Evolutionary conservation across 2,113 vertebrate species (phyloP), one percentile per base, ranked within the genome.

Genomic region (Psettodes erumei): DNA sequence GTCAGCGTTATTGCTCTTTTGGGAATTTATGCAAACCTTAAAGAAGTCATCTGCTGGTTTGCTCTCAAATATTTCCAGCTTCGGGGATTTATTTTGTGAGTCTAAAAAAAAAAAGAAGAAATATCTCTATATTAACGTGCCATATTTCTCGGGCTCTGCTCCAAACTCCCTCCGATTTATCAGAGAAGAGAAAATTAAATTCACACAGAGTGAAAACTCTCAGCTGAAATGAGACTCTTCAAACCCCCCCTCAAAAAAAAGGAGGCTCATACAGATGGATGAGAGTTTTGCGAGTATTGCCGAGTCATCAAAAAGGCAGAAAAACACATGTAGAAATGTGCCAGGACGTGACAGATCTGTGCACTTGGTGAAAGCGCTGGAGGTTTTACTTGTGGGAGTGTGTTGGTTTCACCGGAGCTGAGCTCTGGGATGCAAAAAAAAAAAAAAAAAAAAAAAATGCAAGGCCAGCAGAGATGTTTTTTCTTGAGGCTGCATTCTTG

Each of bases 131-230:
- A 21, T 71, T 27, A 48, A 63, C 62, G 35, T 32, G 75, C 71
- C 74, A 89, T 59, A 84, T 58, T 33, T 78, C 21, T 68, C 23
- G 2, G 71, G 72, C 75, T 42, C 55, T 1, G 54, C 37, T 74
- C 64, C 79, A 81, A 76, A 61, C 61, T 63, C 51, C 54, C 33
- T 45, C 33, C 8, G 8, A 35, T 88, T 68, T 47, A 77, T 86
- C 79, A 55, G 0, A 28, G 48, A 50, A 27, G 50, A 40, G 38
- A 11, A 54, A 21, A 48, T 33, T 10, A 37, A 33, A 33, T 8
- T 60, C 28, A 60, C 67, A 54, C 59, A 55, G 59, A 58, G 38
- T 38, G 7, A 66, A 72, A 35, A 33, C 50, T 25, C 73, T 54
- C 72, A 53, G 38, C 72, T 51, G 43, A 50, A 75, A 27, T 18